Percentiles rank a stretch among this genome's conserved stretches.
phyloP scores from a whole-genome alignment of 2,888 invertebrate genomes.

The Tridacna crocea region DNA sequence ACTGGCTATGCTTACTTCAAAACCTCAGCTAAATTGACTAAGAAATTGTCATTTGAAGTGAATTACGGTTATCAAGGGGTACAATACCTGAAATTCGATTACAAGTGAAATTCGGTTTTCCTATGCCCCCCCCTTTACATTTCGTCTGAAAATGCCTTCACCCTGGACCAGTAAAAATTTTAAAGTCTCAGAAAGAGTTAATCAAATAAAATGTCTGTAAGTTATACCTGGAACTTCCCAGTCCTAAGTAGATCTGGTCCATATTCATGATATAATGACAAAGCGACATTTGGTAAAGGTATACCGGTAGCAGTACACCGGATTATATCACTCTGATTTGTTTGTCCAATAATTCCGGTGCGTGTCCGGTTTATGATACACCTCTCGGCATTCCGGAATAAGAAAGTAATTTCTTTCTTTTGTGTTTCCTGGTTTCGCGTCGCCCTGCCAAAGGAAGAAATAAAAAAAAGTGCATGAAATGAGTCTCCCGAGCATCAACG shows the following conservation, averaged over 20 bases:
- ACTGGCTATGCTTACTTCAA: too few relatives aligned
- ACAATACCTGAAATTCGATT: too few relatives aligned
- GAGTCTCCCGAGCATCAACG: not conserved
- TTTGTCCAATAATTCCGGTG: not conserved
- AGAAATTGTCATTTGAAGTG: too few relatives aligned
- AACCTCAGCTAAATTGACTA: too few relatives aligned
- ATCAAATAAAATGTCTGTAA: too few relatives aligned
- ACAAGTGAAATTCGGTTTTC: too few relatives aligned
- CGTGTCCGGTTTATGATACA: not conserved
- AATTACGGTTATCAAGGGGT: too few relatives aligned
- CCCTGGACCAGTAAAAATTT: too few relatives aligned
- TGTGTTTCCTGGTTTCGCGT: not conserved
- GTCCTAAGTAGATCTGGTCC: not conserved
- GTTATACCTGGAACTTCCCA: not conserved
- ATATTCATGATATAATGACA: not conserved
- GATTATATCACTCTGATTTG: not conserved
- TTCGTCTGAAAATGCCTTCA: too few relatives aligned
- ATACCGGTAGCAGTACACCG: conserved; percentile 8
- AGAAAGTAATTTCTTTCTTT: not conserved
- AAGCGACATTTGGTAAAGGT: conserved; percentile 1
- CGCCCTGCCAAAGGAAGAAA: not conserved
- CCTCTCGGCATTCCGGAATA: not conserved
- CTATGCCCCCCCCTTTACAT: too few relatives aligned
- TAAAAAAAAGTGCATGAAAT: not conserved
- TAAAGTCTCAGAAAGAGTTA: too few relatives aligned